Conservation (phyloP, 1,140 invertebrate genomes). For the Papilio glaucus region DNA sequence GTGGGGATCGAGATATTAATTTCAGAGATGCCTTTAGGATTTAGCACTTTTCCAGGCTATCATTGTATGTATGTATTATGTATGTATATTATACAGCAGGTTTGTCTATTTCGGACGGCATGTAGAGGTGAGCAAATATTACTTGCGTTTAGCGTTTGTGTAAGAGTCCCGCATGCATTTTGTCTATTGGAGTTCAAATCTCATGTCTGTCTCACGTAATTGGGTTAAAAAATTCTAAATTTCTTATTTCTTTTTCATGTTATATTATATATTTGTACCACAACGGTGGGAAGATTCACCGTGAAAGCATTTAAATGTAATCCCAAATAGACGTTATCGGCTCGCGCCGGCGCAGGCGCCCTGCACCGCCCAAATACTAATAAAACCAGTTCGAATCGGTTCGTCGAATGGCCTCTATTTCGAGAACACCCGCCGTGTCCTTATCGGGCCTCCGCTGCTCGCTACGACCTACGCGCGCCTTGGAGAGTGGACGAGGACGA, state of each 20-base stretch:
- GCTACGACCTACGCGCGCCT: slow-evolving; percentile 40
- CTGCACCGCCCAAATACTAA: slow-evolving; percentile 47
- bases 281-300: slow-evolving; percentile 13
- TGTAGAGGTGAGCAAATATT: too few species aligned
- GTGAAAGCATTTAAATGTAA: slow-evolving; percentile 29
- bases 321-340: slow-evolving; percentile 43
- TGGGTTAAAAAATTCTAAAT: background rate
- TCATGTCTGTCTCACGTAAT: background rate
- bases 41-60: too few species aligned
- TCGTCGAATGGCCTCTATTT: slow-evolving; percentile 73
- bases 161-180: too few species aligned
- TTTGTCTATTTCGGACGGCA: too few species aligned
- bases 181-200: background rate
- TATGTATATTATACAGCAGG: too few species aligned
- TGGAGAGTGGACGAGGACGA: slow-evolving; percentile 27
- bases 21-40: too few species aligned
- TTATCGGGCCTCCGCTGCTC: slow-evolving; percentile 56
- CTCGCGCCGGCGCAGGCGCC: slow-evolving; percentile 59
- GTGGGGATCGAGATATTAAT: too few species aligned
- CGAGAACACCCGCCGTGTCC: slow-evolving; percentile 65
- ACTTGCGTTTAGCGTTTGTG: too few species aligned
- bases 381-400: slow-evolving; percentile 71
- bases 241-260: background rate
- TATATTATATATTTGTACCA: slow-evolving; percentile 19
- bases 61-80: too few species aligned